Evolutionary conservation across 2,888 invertebrate genomes (phyloP).

Genomic region (Amphimallon solstitiale): DNA sequence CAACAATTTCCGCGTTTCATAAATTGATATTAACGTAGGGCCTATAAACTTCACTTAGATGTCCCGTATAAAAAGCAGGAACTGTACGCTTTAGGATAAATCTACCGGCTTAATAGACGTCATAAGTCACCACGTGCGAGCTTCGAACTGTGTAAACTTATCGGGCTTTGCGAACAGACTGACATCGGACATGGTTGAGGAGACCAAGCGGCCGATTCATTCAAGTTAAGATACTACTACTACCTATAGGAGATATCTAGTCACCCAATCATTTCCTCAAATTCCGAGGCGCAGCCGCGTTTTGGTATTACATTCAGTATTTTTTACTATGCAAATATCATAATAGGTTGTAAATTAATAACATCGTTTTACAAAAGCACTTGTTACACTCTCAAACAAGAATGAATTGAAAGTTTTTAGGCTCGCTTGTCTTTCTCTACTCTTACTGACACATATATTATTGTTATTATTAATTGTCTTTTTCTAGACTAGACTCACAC

Average conservation of each 20-base stretch:
- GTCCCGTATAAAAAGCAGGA: conserved; percentile 25
- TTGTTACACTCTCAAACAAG: not conserved
- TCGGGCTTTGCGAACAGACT: conserved; percentile 55
- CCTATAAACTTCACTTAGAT: conserved; percentile 30
- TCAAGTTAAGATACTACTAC: conserved; percentile 51
- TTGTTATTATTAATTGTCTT: too few species aligned
- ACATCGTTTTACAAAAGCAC: not conserved
- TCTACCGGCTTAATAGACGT: conserved; percentile 35
- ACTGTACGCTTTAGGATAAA: conserved; percentile 6
- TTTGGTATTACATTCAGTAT: conserved; percentile 4
- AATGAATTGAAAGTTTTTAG: too few species aligned
- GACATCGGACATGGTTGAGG: conserved; percentile 50
- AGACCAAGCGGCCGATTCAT: conserved; percentile 50
- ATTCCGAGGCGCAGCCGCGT: conserved; percentile 48
- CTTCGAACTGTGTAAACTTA: conserved; percentile 47
- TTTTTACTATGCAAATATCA: conserved; percentile 5
- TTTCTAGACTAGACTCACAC: too few species aligned
- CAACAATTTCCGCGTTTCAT: conserved; percentile 2
- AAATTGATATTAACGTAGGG: conserved; percentile 4
- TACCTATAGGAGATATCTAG: conserved; percentile 53
- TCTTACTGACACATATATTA: too few species aligned
- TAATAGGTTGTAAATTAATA: conserved; percentile 17
- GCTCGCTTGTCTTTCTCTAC: too few species aligned
- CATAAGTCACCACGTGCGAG: conserved; percentile 41
- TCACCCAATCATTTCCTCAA: conserved; percentile 53